These are phyloP conservation scores for Parnassius apollo DNA, from an alignment of 2,888 invertebrate species.

Conservation along the genomic window DNA sequence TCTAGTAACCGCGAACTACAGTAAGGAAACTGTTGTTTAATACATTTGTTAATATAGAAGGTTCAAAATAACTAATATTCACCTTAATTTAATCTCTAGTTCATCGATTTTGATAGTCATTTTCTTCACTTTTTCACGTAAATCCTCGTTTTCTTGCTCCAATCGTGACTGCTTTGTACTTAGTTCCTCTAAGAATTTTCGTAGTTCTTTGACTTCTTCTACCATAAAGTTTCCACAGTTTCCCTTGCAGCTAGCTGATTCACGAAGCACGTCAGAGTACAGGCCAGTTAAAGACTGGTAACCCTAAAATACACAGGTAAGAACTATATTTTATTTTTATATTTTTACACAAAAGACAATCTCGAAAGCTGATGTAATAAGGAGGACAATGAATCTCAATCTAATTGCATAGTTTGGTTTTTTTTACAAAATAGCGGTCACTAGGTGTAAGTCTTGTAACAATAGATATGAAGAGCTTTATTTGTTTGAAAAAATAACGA, in stretches of 20 bases:
- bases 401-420: too few relatives aligned
- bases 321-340: too few relatives aligned
- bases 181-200: conserved; percentile 51
- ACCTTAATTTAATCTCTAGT: conserved; percentile 67
- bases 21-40: neutral
- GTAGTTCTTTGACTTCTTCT: conserved; percentile 52
- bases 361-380: too few relatives aligned
- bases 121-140: conserved; percentile 55
- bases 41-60: neutral
- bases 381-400: too few relatives aligned
- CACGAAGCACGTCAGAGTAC: conserved; percentile 57
- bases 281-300: conserved; percentile 66
- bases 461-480: too few relatives aligned
- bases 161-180: conserved; percentile 52
- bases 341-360: too few relatives aligned
- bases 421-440: too few relatives aligned
- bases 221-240: conserved; percentile 29
- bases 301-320: conserved; percentile 43
- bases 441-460: too few relatives aligned
- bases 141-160: conserved; percentile 52
- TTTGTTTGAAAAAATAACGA: too few relatives aligned
- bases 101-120: conserved; percentile 61
- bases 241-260: conserved; percentile 44
- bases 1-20: too few relatives aligned
- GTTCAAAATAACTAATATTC: conserved; percentile 31